These are phyloP conservation scores for Amphiprion ocellaris DNA, from an alignment of 2,113 vertebrate species.

Conservation along the genomic window DNA sequence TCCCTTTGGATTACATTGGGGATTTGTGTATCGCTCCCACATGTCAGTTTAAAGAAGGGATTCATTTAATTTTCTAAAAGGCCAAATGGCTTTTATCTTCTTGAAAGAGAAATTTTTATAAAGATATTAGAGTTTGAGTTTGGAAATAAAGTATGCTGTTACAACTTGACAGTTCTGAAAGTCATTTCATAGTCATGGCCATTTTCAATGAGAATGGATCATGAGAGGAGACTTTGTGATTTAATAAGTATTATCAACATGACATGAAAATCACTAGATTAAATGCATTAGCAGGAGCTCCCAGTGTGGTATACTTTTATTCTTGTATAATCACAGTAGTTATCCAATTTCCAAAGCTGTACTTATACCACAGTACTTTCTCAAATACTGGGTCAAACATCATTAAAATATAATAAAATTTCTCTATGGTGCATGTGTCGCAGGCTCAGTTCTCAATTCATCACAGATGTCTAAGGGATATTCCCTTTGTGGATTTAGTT, in stretches of 20 bases:
- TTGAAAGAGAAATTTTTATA: background rate
- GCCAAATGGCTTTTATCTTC: background rate
- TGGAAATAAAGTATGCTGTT: constrained; percentile 9
- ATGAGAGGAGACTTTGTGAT: constrained; percentile 11
- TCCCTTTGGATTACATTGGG: background rate
- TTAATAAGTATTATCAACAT: constrained; percentile 21
- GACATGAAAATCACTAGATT: constrained; percentile 41
- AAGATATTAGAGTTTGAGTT: constrained; percentile 1
- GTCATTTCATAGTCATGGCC: constrained; percentile 28
- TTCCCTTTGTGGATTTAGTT: constrained; percentile 56
- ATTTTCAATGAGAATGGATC: constrained; percentile 26
- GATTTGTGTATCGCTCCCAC: background rate
- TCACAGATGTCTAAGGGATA: constrained; percentile 49
- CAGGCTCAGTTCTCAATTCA: constrained; percentile 46
- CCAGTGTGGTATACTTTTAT: constrained; percentile 26
- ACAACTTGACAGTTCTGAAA: constrained; percentile 26
- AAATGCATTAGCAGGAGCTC: constrained; percentile 23
- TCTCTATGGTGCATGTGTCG: constrained; percentile 27
- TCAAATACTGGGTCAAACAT: constrained; percentile 61
- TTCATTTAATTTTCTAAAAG: background rate
- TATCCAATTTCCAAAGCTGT: constrained; percentile 33
- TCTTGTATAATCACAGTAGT: constrained; percentile 30
- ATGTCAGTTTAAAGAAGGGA: constrained; percentile 3
- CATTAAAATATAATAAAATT: constrained; percentile 57
- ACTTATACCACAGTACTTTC: constrained; percentile 18